Conservation (phyloP, 2,113 vertebrate genomes). For the Dolichallabes microphthalmus region DNA sequence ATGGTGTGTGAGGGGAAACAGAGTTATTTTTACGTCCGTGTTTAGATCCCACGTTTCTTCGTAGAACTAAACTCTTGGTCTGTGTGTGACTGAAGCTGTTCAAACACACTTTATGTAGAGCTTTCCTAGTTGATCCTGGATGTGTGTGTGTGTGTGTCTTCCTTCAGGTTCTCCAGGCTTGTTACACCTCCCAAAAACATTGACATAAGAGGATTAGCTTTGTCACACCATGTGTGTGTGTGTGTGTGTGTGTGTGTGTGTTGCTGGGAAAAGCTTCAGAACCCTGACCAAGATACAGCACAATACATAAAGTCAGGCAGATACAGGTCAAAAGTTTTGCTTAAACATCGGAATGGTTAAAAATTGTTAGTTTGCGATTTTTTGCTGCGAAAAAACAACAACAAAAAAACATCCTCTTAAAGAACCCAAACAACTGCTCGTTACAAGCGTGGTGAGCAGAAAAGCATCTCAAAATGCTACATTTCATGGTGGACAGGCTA, state of each 20-base stretch:
- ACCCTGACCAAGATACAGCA: neutral
- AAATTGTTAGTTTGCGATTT: too few relatives aligned
- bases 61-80: neutral
- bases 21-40: too few relatives aligned
- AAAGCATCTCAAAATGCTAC: neutral
- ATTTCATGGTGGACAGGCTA: neutral
- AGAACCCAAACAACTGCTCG: neutral
- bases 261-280: neutral
- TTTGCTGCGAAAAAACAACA: neutral
- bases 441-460: neutral
- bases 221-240: neutral
- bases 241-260: neutral
- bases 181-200: neutral
- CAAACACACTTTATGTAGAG: neutral
- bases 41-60: neutral
- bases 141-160: neutral
- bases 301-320: neutral
- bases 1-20: too few relatives aligned
- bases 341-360: neutral
- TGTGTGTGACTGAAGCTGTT: neutral
- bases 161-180: neutral
- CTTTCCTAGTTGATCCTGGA: neutral
- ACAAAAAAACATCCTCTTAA: neutral
- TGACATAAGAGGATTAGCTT: neutral
- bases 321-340: neutral